These are phyloP conservation scores for Lagria hirta DNA, from an alignment of 2,888 invertebrate genomes.

Conservation along the genomic window DNA sequence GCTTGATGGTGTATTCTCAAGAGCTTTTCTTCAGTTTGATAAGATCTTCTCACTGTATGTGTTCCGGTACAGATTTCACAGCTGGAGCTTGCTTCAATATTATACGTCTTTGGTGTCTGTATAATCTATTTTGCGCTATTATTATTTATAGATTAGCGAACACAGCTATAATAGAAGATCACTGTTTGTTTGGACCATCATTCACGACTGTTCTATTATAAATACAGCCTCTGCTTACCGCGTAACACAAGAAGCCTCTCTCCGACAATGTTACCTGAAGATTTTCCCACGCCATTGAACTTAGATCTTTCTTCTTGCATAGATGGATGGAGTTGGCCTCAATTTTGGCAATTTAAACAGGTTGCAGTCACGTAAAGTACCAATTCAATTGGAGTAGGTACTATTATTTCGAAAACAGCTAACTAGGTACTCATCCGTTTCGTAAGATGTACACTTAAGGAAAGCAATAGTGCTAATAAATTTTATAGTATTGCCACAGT, in stretches of 20 bases:
- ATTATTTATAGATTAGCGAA: constrained; percentile 45
- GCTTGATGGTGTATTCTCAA: too few species aligned
- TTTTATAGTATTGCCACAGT: too few species aligned
- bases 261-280: constrained; percentile 16
- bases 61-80: constrained; percentile 30
- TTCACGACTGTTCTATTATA: constrained; percentile 38
- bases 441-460: too few species aligned
- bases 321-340: too few species aligned
- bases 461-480: too few species aligned
- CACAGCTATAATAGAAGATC: constrained; percentile 36
- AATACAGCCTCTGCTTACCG: constrained; percentile 35
- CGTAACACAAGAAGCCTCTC: constrained; percentile 40
- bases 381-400: too few species aligned
- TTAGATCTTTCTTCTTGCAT: too few species aligned
- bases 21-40: too few species aligned
- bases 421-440: too few species aligned
- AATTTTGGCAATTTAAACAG: too few species aligned
- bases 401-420: too few species aligned
- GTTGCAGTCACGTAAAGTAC: too few species aligned
- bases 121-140: constrained; percentile 36
- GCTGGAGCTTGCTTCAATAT: constrained; percentile 28
- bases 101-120: constrained; percentile 26
- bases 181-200: constrained; percentile 42
- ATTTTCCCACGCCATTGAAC: constrained; percentile 27
- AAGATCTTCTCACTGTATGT: constrained; percentile 24